Evolutionary conservation across 2,888 invertebrate genomes (phyloP).

Genomic region (Aporophyla lueneburgensis): DNA sequence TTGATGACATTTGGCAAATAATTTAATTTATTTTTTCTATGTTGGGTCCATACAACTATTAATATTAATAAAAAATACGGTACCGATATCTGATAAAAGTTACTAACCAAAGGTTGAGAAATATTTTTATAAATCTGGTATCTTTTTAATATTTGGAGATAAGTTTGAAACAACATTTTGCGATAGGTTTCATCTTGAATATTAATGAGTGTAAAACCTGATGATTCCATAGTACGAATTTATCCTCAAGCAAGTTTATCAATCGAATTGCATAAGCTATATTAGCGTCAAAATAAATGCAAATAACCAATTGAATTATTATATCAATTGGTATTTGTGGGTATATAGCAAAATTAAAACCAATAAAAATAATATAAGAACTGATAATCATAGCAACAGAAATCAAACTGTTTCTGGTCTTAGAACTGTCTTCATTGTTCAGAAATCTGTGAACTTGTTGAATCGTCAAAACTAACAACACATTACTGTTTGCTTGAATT

Average conservation of each 20-base stretch:
- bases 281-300: background rate
- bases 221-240: constrained; percentile 1
- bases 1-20: no score
- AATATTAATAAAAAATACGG: background rate
- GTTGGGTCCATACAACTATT: no score
- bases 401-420: no score
- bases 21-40: no score
- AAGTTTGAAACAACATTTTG: background rate
- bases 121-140: constrained; percentile 8
- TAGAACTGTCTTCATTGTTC: background rate
- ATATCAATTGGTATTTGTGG: no score
- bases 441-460: constrained; percentile 9
- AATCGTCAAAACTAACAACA: background rate
- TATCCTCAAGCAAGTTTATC: constrained; percentile 3
- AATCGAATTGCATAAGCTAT: background rate
- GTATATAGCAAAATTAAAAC: background rate
- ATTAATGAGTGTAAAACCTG: background rate
- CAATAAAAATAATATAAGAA: background rate
- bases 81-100: background rate
- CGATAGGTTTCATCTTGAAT: background rate
- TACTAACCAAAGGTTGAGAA: constrained; percentile 2
- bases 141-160: constrained; percentile 4
- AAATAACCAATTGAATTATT: background rate
- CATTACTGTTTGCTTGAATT: background rate
- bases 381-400: background rate